A percentile compares a stretch with the other conserved stretches of the same genome.
These are phyloP conservation scores for Lytechinus pictus DNA, from an alignment of 35 echinoderm and acorn worm species.

Conservation along the genomic window DNA sequence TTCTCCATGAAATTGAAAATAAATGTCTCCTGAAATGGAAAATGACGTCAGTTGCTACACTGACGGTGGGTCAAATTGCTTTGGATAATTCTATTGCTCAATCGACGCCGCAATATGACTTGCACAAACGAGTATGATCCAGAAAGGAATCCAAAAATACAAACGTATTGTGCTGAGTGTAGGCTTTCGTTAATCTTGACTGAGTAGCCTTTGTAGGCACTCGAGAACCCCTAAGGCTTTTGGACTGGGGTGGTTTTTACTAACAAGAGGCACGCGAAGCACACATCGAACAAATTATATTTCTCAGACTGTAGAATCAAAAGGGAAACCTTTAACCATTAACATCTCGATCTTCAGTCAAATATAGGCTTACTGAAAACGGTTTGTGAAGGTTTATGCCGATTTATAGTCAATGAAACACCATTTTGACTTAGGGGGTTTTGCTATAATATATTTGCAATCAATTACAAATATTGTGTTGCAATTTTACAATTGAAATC, in stretches of 20 bases:
- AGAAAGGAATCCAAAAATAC: neutral
- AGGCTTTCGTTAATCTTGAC: neutral
- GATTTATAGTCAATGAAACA: too few species aligned
- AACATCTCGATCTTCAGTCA: neutral
- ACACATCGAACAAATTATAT: neutral
- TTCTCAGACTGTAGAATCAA: neutral
- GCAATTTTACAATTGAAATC: too few species aligned
- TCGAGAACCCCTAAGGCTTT: neutral
- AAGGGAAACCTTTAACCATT: neutral
- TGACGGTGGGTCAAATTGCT: neutral
- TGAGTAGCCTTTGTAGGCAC: neutral
- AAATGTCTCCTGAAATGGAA: neutral
- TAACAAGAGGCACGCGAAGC: conserved; percentile 5
- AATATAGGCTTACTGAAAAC: too few species aligned
- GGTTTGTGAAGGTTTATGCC: too few species aligned
- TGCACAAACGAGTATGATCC: neutral
- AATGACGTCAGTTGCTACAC: neutral
- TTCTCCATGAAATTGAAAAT: neutral
- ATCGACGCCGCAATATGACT: neutral
- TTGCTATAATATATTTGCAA: too few species aligned
- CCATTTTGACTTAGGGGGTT: too few species aligned
- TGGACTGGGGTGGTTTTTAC: neutral
- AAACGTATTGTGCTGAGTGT: neutral
- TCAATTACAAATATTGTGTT: too few species aligned
- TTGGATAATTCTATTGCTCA: neutral